phyloP scores from a whole-genome alignment of 2,797 vertebrate genomes.

The Darevskia nairensis region DNA sequence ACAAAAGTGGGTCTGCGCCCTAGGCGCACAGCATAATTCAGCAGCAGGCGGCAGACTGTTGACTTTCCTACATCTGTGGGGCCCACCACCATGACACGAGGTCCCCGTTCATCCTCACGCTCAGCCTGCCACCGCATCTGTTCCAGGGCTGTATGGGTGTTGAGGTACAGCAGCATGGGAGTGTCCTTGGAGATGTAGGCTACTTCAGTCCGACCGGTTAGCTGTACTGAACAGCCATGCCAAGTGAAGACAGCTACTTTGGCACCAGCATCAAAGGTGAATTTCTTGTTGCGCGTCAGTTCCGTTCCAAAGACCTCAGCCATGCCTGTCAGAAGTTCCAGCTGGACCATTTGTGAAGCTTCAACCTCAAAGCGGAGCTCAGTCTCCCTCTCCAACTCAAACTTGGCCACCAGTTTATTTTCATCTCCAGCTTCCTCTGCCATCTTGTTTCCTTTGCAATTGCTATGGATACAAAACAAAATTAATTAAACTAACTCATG shows the following conservation, averaged over 20 bases:
- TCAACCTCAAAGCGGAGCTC: conserved; percentile 98
- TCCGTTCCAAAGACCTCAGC: conserved; percentile 97
- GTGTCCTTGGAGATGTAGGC: conserved; percentile 88
- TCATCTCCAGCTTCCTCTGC: conserved; percentile 77
- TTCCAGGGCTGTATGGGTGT: conserved; percentile 95
- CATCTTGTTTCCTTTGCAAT: conserved; percentile 56
- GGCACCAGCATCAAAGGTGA: conserved; percentile 92
- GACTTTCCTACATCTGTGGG: conserved; percentile 97
- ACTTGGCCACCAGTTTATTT: conserved; percentile 82
- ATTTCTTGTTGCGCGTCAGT: conserved; percentile 96
- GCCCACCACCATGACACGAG: conserved; percentile 95
- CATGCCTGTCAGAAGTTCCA: conserved; percentile 92
- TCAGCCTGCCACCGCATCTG: conserved; percentile 97
- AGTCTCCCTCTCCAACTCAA: conserved; percentile 95
- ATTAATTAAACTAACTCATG: not conserved
- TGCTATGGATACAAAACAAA: not conserved
- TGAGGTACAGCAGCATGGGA: conserved; percentile 97
- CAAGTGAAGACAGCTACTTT: conserved; percentile 98
- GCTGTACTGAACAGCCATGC: conserved; percentile 94
- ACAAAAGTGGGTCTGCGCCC: conserved; percentile 94
- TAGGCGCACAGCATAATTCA: conserved; percentile 94
- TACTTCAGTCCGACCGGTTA: conserved; percentile 94
- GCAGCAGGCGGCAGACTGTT: conserved; percentile 91
- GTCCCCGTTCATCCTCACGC: conserved; percentile 93
- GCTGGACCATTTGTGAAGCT: conserved; percentile 87